A percentile compares a stretch with the other conserved stretches of the same genome.
These are phyloP conservation scores for Archivesica marissinica DNA, from an alignment of 1,140 invertebrate genomes.

Conservation along the genomic window DNA sequence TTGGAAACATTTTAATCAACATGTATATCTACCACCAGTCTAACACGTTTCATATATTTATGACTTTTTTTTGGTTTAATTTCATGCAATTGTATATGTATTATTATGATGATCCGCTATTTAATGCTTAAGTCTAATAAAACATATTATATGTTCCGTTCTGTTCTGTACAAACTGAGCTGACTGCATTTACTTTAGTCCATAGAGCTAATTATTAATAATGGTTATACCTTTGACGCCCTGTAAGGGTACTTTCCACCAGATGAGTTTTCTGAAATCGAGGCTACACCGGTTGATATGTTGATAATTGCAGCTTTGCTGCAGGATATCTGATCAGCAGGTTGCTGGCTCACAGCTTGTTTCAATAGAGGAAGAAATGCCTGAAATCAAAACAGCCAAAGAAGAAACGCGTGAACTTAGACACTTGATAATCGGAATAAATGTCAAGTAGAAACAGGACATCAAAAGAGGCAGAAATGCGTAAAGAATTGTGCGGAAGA, in stretches of 20 bases:
- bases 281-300: conserved; percentile 66
- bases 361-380: conserved; percentile 66
- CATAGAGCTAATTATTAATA: too few species aligned
- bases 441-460: neutral
- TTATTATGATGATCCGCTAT: too few species aligned
- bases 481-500: neutral
- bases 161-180: too few species aligned
- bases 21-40: too few species aligned
- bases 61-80: too few species aligned
- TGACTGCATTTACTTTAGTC: too few species aligned
- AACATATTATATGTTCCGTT: too few species aligned
- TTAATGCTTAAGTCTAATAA: too few species aligned
- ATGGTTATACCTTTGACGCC: conserved; percentile 68
- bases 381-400: conserved; percentile 29
- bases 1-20: too few species aligned
- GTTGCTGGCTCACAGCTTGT: conserved; percentile 58
- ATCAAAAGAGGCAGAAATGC: neutral
- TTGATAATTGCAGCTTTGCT: conserved; percentile 69
- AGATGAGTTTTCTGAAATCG: conserved; percentile 60
- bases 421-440: neutral
- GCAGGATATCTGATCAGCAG: conserved; percentile 46
- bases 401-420: neutral
- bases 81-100: too few species aligned
- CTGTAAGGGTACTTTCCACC: conserved; percentile 65
- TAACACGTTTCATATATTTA: too few species aligned